A percentile compares a stretch with the other conserved stretches of the same genome.
phyloP scores from a whole-genome alignment of 2,888 invertebrate species.

The Rotaria magnacalcarata region DNA sequence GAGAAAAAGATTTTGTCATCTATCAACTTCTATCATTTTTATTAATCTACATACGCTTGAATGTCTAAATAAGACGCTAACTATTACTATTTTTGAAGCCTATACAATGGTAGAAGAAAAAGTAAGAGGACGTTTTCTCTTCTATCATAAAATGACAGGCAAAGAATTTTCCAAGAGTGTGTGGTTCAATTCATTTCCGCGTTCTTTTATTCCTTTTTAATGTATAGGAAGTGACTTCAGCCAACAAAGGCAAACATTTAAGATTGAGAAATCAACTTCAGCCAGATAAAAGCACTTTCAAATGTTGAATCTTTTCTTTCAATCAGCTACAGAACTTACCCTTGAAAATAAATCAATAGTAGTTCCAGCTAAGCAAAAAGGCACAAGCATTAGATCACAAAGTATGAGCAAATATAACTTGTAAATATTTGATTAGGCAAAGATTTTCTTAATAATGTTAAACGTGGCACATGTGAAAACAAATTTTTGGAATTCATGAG shows the following conservation, averaged over 20 bases:
- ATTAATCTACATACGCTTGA: not conserved
- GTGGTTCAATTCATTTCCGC: not conserved
- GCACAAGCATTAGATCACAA: not conserved
- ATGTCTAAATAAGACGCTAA: not conserved
- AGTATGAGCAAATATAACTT: not conserved
- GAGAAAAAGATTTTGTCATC: not conserved
- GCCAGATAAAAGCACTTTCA: not conserved
- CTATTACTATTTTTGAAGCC: not conserved
- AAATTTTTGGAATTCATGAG: not conserved
- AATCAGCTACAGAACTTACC: not conserved
- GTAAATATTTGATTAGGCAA: not conserved
- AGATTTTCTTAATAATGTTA: not conserved
- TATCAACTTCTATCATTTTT: not conserved
- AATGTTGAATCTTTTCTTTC: not conserved
- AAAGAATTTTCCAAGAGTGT: not conserved
- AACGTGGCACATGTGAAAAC: not conserved
- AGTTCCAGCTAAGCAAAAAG: not conserved
- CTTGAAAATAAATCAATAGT: not conserved
- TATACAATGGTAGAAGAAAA: not conserved
- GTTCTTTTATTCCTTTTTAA: not conserved
- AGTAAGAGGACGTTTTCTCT: not conserved
- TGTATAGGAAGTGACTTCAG: not conserved
- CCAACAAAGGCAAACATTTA: not conserved
- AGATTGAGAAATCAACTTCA: not conserved
- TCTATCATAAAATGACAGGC: not conserved